Evolutionary conservation across 2,888 invertebrate genomes (phyloP).

Genomic region (Tholera decimalis): DNA sequence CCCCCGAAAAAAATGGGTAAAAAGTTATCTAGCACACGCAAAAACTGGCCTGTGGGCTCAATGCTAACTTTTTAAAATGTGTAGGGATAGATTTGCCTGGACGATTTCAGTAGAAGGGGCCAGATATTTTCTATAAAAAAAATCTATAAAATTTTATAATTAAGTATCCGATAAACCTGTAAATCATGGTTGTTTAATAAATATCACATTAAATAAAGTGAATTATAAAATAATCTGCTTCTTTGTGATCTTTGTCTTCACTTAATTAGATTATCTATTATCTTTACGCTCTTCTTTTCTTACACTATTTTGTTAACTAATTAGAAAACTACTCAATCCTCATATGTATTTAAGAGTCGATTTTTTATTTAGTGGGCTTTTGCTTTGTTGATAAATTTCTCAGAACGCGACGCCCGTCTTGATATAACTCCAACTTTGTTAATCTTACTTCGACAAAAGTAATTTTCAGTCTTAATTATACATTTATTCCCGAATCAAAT

Average conservation of each 20-base stretch:
- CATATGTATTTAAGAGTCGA: constrained; percentile 21
- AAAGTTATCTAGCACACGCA: no score
- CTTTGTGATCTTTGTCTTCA: neutral
- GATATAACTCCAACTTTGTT: constrained; percentile 52
- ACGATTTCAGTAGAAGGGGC: no score
- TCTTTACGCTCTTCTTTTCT: constrained; percentile 3
- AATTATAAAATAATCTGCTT: no score
- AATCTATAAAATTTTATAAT: no score
- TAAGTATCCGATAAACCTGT: no score
- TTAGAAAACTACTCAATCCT: constrained; percentile 18
- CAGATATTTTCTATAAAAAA: no score
- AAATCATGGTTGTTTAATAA: no score
- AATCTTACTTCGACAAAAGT: constrained; percentile 47
- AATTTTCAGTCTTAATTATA: constrained; percentile 50
- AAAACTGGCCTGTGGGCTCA: no score
- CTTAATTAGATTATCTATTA: neutral
- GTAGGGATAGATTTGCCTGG: no score
- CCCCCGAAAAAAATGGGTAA: no score
- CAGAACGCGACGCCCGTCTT: constrained; percentile 8
- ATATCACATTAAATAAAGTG: no score
- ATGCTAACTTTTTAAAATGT: no score
- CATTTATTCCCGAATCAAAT: constrained; percentile 35
- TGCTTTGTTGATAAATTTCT: constrained; percentile 25
- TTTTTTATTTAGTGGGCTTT: constrained; percentile 28
- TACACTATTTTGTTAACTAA: constrained; percentile 21